Percentiles rank a stretch among this genome's conserved stretches.
phyloP scores from a whole-genome alignment of 1,140 invertebrate genomes.

The Trichogramma pretiosum region DNA sequence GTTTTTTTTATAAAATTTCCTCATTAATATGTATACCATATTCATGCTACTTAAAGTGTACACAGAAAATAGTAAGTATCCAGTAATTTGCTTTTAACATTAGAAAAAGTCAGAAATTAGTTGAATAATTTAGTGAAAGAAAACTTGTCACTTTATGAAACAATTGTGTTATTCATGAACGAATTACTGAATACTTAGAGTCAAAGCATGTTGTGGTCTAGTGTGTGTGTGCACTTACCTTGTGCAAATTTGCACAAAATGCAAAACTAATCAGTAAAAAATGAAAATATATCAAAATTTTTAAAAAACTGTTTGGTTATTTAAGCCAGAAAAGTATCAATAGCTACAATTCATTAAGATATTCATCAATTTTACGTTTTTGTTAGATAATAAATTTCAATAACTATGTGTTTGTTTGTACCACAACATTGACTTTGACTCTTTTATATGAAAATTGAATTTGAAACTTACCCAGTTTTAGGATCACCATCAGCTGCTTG shows the following conservation, averaged over 20 bases:
- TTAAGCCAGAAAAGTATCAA: too few relatives aligned
- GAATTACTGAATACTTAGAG: conserved; percentile 39
- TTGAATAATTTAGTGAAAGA: too few relatives aligned
- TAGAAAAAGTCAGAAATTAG: too few relatives aligned
- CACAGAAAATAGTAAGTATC: conserved; percentile 26
- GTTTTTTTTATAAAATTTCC: not conserved
- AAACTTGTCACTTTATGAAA: too few relatives aligned
- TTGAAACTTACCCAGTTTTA: conserved; percentile 51
- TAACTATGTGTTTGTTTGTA: conserved; percentile 29
- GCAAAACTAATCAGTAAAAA: conserved; percentile 15
- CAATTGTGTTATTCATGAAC: too few relatives aligned
- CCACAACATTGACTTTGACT: conserved; percentile 42
- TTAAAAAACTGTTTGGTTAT: not conserved
- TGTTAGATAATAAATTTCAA: not conserved
- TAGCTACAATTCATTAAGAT: not conserved
- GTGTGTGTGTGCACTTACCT: conserved; percentile 40
- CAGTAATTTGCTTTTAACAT: conserved; percentile 29
- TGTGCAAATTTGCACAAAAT: conserved; percentile 16
- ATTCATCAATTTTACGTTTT: not conserved
- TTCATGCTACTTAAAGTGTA: conserved; percentile 33
- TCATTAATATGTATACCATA: conserved; percentile 24
- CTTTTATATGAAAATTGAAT: conserved; percentile 20
- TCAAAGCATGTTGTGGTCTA: conserved; percentile 45
- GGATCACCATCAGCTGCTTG: conserved; percentile 36
- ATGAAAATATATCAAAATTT: not conserved